A percentile compares a stretch with the other conserved stretches of the same genome.
Conservation (phyloP, 2,113 vertebrate genomes). For the Speoplatyrhinus poulsoni region DNA sequence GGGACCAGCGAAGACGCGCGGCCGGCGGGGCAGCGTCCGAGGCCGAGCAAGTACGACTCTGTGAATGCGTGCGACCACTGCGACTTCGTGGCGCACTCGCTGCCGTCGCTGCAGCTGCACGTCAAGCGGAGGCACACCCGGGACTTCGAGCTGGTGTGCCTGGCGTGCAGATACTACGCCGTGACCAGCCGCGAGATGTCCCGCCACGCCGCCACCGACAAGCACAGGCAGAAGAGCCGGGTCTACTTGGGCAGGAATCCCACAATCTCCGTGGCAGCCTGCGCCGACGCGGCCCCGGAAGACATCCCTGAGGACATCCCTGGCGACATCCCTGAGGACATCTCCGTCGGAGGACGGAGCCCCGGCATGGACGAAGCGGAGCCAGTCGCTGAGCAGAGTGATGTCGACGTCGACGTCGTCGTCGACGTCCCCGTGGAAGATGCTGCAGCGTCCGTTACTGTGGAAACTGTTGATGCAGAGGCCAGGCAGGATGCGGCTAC, state of each 20-base stretch:
- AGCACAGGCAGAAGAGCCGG: conserved; percentile 89
- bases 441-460: not conserved
- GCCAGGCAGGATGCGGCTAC: not conserved
- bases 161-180: conserved; percentile 93
- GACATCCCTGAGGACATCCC: not conserved
- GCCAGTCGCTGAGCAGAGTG: conserved; percentile 16
- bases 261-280: too few relatives aligned
- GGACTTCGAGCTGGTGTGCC: conserved; percentile 92
- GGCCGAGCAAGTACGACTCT: conserved; percentile 49
- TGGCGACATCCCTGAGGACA: too few relatives aligned
- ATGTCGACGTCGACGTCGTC: conserved; percentile 9
- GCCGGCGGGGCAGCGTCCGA: conserved; percentile 58
- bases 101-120: conserved; percentile 87
- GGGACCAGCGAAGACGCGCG: conserved; percentile 28
- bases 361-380: conserved; percentile 2
- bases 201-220: conserved; percentile 89
- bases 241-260: conserved; percentile 63
- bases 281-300: too few relatives aligned
- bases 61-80: conserved; percentile 83
- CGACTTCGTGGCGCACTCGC: conserved; percentile 85
- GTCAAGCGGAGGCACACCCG: conserved; percentile 91
- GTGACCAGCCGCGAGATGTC: conserved; percentile 91
- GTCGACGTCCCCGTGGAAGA: conserved; percentile 14
- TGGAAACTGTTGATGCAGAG: conserved; percentile 19
- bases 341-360: too few relatives aligned